Base-by-base conservation (phyloP, 2,888 invertebrate species). In the Campopleginae sp. region DNA sequence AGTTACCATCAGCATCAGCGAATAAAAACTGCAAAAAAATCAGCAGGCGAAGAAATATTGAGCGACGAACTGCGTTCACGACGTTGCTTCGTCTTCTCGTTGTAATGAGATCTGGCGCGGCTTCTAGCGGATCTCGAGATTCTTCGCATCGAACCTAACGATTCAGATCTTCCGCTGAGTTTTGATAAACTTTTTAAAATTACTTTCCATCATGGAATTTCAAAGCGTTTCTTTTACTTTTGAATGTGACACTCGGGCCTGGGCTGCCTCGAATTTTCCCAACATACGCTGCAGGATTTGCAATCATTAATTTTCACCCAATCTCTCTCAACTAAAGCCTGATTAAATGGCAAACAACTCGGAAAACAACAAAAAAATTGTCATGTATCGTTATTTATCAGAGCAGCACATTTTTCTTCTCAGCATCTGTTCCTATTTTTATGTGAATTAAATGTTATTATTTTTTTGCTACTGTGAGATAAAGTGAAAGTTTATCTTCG, bases 41-140 rank as follows among this genome's bases (percentile, higher is more conserved):
- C 27, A 48, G 31, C 27, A 38, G 31, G 4, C 44, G 12, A 23
- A 58, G 31, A 58, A 54, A 77, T 48, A 75, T 84, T 70, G 70
- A 78, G 48, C 48, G 46, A 66, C 19, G 61, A 61, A 46, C 61
- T 17, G 44, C 7, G 44, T 38, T 68, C 38, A 17, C 72, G 31
- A 8, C 42, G 23, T 51, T 42, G 19, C 17, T 68, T 70, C 51
- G 31, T 42, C 44, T 81, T 65, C 70, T 80, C 48, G 82, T 65
- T 82, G 75, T 85, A 85, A 85, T 81, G 79, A 82, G 79, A 79
- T 79, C 82, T 75, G 71, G 75, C 71, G 75, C 65, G 63, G 65
- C 65, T 54, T 70, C 65, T 78, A 54, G 19, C 38, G 81, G 63
- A 71, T 72, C 65, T 27, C 51, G 42, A 51, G 42, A 48, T 8